Conservation (phyloP, 2,113 vertebrate genomes). For the Solea solea region DNA sequence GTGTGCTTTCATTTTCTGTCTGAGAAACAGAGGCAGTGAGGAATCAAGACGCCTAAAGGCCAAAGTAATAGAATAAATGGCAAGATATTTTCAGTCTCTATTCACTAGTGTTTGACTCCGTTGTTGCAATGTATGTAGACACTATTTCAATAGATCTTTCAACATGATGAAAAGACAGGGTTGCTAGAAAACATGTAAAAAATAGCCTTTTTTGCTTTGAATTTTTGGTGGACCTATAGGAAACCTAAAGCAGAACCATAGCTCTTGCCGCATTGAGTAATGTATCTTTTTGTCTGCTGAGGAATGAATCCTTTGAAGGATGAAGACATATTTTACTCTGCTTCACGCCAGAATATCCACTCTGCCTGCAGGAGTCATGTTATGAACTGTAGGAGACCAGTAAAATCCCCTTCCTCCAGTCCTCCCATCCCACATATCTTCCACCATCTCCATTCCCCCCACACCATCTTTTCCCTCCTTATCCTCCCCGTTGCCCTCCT, state of each 20-base stretch:
- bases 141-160: neutral
- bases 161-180: neutral
- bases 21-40: too few species aligned
- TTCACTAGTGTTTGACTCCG: too few species aligned
- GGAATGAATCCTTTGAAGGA: constrained; percentile 8
- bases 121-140: neutral
- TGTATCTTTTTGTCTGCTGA: neutral
- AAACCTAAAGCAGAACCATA: too few species aligned
- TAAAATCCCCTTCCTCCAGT: constrained; percentile 24
- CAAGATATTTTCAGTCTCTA: too few species aligned
- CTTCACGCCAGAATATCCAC: constrained; percentile 1
- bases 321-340: constrained; percentile 23
- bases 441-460: constrained; percentile 34
- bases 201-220: neutral
- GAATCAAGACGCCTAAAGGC: too few species aligned
- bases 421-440: constrained; percentile 37
- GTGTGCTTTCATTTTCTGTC: too few species aligned
- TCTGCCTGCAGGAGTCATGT: constrained; percentile 25
- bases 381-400: constrained; percentile 28
- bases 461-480: constrained; percentile 31
- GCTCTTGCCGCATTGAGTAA: too few species aligned
- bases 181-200: neutral
- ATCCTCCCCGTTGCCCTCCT: constrained; percentile 32
- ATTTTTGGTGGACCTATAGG: neutral
- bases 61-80: too few species aligned